Evolutionary conservation across 2,113 vertebrate genomes (phyloP), one percentile per base, ranked within the genome.

Genomic region (Panthera uncia): DNA sequence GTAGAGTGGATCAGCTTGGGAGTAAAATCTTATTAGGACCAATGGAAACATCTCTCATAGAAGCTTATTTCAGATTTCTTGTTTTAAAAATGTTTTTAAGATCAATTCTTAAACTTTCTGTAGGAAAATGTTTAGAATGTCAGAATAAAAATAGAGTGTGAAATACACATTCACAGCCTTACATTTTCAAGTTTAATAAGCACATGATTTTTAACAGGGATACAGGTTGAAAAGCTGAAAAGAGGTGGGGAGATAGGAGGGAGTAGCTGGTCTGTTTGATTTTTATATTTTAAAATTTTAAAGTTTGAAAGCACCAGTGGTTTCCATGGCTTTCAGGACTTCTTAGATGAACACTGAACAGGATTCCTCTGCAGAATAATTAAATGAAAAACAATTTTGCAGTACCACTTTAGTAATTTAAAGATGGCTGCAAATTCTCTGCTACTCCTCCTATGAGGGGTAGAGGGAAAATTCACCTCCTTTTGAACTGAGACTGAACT

Each of bases 91-190:
- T 55, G 38, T 50, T 89, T 89, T 87, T 88, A 68, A 81, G 36
- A 91, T 93, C 65, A 89, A 74, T 95, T 91, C 73, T 85, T 86
- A 78, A 88, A 91, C 52, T 97, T 97, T 89, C 91, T 86, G n/a
- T 80, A 93, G 19, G n/a, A 93, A 91, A 94, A 89, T 96, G 91
- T 97, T 97, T 97, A 94, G 76, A 91, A 93, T 95, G 61, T 92
- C 82, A 97, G 92, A 95, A 96, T 93, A 97, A 97, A 98, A 97
- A 98, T 98, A 97, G 93, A 97, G 89, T 96, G 96, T 96, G 96
- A 97, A 98, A 91, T 93, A 82, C 73, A 96, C 41, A 96, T 91
- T 89, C 82, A 31, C 91, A 96, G 88, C 6, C 31, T 84, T 92
- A 78, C 69, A 79, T 94, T 94, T 97, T 96, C 61, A 85, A 38